Base-by-base conservation (phyloP, 2,888 invertebrate genomes). In the Blera fallax region DNA sequence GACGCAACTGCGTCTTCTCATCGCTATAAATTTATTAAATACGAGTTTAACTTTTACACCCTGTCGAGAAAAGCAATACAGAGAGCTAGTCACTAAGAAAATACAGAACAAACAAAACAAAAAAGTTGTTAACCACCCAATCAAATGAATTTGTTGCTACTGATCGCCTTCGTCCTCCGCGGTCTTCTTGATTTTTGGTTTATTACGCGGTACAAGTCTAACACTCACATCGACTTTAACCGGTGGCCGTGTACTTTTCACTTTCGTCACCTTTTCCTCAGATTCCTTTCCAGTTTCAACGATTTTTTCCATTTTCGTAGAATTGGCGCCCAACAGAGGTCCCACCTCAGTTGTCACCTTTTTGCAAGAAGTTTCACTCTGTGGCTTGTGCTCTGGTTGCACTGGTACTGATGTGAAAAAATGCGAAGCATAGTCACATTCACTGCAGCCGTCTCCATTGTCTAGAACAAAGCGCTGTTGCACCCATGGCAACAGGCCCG, bases 211-310 rank as follows among this genome's bases (percentile, higher is more conserved):
- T 91, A 95, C 94, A 91, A 96, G 93, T 91, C 95, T 95, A 87
- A 96, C 95, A 91, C 95, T 95, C 89, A 96, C 95, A 91, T 96
- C 96, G 92, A 96, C 95, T 93, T 95, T 96, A 88, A 96, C 95
- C 69, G 95, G 95, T 92, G 88, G 88, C 0, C 90, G 89, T 50
- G 88, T 88, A 82, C 88, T 89, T 81, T 88, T 78, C 11, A 69
- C 87, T 82, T 87, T 87, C 87, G 82, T 77, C 78, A 69, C 67
- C 32, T 82, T 87, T 87, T 87, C 87, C n/a, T 78, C 83, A 67
- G 76, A 29, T 67, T 6, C 76, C 11, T 67, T 73, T 40, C 43
- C 69, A 56, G 70, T 50, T 69, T 90, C 72, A 10, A 16, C 10
- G 29, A 21, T 21, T 37, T 69, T 82, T 5, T 32, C 18, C 14